A percentile compares a stretch with the other conserved stretches of the same genome.
phyloP scores from a whole-genome alignment of 2,888 invertebrate species.

The Malthinus seriepunctatus region DNA sequence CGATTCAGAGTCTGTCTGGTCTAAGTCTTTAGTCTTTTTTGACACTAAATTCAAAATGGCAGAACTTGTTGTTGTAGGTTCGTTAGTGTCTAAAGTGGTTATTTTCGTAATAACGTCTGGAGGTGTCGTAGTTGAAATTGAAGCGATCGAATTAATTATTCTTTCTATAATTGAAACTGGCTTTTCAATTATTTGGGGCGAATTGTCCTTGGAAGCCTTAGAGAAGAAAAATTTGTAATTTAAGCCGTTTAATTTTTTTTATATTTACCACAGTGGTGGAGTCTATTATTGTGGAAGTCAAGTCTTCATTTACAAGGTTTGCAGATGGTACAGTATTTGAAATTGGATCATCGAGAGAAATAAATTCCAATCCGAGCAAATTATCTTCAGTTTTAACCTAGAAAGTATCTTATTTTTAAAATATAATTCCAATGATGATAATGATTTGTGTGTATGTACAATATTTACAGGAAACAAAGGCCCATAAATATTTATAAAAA shows the following conservation, averaged over 20 bases:
- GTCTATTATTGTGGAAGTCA: constrained; percentile 27
- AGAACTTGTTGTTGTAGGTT: constrained; percentile 42
- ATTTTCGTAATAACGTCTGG: constrained; percentile 28
- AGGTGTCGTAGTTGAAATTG: constrained; percentile 47
- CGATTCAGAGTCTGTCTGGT: constrained; percentile 30
- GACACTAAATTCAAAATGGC: constrained; percentile 52
- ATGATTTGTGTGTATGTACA: constrained; percentile 4
- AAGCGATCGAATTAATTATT: constrained; percentile 53
- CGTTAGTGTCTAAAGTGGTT: constrained; percentile 31
- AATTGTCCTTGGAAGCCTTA: constrained; percentile 29
- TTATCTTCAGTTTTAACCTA: constrained; percentile 27
- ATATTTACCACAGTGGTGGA: constrained; percentile 32
- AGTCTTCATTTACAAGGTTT: constrained; percentile 50
- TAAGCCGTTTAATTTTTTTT: not conserved
- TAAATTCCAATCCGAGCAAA: constrained; percentile 47
- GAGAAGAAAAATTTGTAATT: constrained; percentile 11
- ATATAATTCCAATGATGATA: not conserved
- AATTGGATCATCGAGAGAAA: constrained; percentile 52
- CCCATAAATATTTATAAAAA: constrained; percentile 14
- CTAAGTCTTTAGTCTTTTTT: constrained; percentile 44
- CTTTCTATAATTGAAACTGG: constrained; percentile 51
- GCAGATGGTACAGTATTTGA: constrained; percentile 51
- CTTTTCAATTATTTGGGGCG: constrained; percentile 43
- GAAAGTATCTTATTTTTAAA: constrained; percentile 22
- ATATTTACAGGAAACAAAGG: constrained; percentile 19